phyloP scores from a whole-genome alignment of 2,888 invertebrate genomes.

The Phalangium opilio region DNA sequence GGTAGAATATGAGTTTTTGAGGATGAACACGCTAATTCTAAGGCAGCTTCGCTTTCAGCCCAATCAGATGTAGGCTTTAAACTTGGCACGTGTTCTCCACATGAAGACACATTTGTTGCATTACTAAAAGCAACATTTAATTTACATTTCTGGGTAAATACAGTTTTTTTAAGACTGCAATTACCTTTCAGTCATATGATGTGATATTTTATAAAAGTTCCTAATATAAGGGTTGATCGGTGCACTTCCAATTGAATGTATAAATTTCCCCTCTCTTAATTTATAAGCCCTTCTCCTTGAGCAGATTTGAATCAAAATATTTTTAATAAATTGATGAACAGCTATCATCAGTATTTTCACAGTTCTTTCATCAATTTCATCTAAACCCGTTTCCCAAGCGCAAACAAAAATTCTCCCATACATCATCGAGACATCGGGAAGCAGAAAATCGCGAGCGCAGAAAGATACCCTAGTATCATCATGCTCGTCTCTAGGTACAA shows the following conservation, averaged over 20 bases:
- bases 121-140: conserved; percentile 24
- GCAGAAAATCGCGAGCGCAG: conserved; percentile 54
- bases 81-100: conserved; percentile 48
- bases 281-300: conserved; percentile 68
- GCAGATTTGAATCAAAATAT: conserved; percentile 58
- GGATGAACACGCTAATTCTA: conserved; percentile 47
- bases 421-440: conserved; percentile 70
- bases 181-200: conserved; percentile 35
- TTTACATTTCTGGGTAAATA: no score
- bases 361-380: conserved; percentile 58
- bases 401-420: conserved; percentile 65
- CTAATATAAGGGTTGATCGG: conserved; percentile 64
- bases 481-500: conserved; percentile 25
- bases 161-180: no score
- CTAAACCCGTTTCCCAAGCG: conserved; percentile 73
- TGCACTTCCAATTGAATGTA: conserved; percentile 60
- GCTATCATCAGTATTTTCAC: conserved; percentile 67
- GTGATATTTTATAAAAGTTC: conserved; percentile 40
- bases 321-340: conserved; percentile 46
- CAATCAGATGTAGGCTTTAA: conserved; percentile 54
- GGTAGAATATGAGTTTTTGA: conserved; percentile 25
- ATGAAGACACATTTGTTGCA: conserved; percentile 41
- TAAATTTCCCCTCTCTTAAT: conserved; percentile 52
- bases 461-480: conserved; percentile 30
- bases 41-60: conserved; percentile 56